Evolutionary conservation across 1,140 invertebrate species (phyloP).

Genomic region (Sitobion miscanthi): DNA sequence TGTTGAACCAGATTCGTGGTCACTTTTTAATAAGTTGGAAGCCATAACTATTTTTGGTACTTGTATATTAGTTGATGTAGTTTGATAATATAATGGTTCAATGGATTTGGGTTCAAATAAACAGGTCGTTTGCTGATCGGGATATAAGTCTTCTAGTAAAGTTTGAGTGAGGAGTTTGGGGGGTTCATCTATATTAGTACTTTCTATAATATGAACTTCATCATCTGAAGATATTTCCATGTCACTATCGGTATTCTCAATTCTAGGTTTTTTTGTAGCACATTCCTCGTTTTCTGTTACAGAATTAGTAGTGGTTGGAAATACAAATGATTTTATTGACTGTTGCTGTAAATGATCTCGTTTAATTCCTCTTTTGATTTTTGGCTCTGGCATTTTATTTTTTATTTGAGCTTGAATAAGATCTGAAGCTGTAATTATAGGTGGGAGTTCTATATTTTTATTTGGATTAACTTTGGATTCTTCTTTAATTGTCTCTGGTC

Average conservation of each 20-base stretch:
- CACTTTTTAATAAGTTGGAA: neutral
- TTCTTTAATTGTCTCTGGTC: neutral
- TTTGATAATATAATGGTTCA: neutral
- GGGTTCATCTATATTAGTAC: slow-evolving; percentile 12
- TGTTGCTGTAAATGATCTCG: slow-evolving; percentile 44
- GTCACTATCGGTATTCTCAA: slow-evolving; percentile 25
- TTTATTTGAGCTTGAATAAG: slow-evolving; percentile 55
- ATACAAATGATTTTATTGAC: slow-evolving; percentile 51
- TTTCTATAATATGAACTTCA: slow-evolving; percentile 33
- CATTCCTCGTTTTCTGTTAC: slow-evolving; percentile 33
- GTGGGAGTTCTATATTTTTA: neutral
- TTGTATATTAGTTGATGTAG: slow-evolving; percentile 14
- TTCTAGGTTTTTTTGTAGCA: slow-evolving; percentile 34
- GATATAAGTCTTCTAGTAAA: neutral
- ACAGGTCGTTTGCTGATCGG: neutral
- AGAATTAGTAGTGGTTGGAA: neutral
- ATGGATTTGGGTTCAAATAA: neutral
- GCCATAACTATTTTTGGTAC: neutral
- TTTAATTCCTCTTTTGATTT: slow-evolving; percentile 45
- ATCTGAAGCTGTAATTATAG: slow-evolving; percentile 52
- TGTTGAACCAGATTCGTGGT: neutral
- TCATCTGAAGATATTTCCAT: slow-evolving; percentile 51
- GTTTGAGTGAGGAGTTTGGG: neutral
- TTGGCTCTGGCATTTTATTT: slow-evolving; percentile 27
- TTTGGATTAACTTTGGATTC: neutral